Evolutionary conservation across 92 coral and sea anemone genomes (phyloP).

Genomic region (Umimayanthus chanpuru): DNA sequence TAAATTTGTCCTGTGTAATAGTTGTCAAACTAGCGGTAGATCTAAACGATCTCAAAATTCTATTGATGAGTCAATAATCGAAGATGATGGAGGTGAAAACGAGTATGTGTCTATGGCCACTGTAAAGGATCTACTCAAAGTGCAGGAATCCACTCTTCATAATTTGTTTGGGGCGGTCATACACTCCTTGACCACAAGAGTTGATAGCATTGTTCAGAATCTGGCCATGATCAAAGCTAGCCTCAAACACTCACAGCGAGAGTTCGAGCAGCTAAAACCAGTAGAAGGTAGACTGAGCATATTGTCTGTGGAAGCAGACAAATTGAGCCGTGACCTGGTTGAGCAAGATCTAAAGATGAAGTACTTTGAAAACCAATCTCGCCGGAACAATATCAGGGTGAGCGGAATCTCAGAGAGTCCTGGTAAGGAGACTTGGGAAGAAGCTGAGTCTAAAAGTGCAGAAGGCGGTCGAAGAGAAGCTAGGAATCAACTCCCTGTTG

Average conservation of each 20-base stretch:
- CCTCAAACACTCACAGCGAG: conserved; percentile 27
- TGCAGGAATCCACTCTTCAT: conserved; percentile 27
- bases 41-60: not conserved
- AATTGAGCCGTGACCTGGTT: conserved; percentile 35
- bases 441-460: conserved; percentile 25
- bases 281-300: conserved; percentile 8
- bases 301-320: conserved; percentile 16
- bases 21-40: not conserved
- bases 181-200: conserved; percentile 28
- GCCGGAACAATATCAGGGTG: conserved; percentile 15
- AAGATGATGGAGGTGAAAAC: conserved; percentile 2
- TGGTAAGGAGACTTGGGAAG: conserved; percentile 29
- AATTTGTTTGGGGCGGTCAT: conserved; percentile 9
- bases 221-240: conserved; percentile 18
- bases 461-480: conserved; percentile 33
- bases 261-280: conserved; percentile 26
- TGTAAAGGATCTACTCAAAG: conserved; percentile 21
- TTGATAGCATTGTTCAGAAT: conserved; percentile 16
- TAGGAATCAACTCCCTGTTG: conserved; percentile 25
- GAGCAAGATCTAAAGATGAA: conserved; percentile 20
- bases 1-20: not conserved
- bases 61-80: not conserved
- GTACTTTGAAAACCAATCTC: conserved; percentile 24
- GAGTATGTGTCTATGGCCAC: conserved; percentile 18
- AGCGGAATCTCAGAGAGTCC: conserved; percentile 16